These are phyloP conservation scores for Potamilus streckersoni DNA, from an alignment of 1,140 invertebrate genomes.

Conservation along the genomic window DNA sequence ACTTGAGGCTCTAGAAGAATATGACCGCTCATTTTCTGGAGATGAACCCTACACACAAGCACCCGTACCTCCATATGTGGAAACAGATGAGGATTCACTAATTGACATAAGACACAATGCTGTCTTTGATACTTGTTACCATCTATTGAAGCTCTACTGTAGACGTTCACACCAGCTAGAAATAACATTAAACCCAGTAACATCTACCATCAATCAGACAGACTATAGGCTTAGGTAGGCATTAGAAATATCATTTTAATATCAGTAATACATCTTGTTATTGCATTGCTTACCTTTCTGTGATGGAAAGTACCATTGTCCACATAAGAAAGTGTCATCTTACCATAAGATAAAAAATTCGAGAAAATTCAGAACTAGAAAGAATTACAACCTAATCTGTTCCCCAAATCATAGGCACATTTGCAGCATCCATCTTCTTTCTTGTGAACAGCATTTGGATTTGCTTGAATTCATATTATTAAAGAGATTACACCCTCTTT, in stretches of 20 bases:
- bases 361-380: too few relatives aligned
- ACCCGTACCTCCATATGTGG: conserved; percentile 73
- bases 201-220: conserved; percentile 82
- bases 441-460: too few relatives aligned
- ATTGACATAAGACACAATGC: conserved; percentile 27
- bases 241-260: neutral
- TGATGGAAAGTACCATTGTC: too few relatives aligned
- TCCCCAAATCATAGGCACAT: too few relatives aligned
- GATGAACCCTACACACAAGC: conserved; percentile 69
- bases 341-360: too few relatives aligned
- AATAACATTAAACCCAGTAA: conserved; percentile 79
- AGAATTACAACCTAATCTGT: too few relatives aligned
- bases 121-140: conserved; percentile 81
- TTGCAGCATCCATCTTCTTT: too few relatives aligned
- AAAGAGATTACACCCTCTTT: too few relatives aligned
- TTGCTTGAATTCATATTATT: too few relatives aligned
- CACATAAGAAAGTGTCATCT: too few relatives aligned
- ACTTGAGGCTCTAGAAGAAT: conserved; percentile 76
- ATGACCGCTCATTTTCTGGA: conserved; percentile 75
- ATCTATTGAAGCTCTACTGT: conserved; percentile 81
- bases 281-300: too few relatives aligned
- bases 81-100: conserved; percentile 28
- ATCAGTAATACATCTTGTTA: too few relatives aligned
- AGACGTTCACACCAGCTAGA: conserved; percentile 75
- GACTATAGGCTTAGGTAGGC: conserved; percentile 85